Evolutionary conservation across 2,113 vertebrate genomes (phyloP).

Genomic region (Stomatorhinus ivindoensis): DNA sequence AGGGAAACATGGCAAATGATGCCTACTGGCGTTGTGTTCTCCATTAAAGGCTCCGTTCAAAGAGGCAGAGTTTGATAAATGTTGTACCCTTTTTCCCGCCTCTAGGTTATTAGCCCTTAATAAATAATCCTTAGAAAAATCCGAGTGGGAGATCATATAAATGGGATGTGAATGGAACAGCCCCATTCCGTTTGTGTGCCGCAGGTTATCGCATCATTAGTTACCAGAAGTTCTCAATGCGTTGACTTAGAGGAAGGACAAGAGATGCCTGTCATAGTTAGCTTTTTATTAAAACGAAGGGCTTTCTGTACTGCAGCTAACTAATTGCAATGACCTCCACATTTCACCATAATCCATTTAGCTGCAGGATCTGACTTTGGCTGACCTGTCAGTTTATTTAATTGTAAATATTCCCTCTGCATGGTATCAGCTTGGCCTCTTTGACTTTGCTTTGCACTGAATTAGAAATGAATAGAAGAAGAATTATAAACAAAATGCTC

Average conservation of each 20-base stretch:
- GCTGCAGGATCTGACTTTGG: not conserved
- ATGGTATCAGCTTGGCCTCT: not conserved
- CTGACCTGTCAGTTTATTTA: not conserved
- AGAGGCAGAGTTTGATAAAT: not conserved
- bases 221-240: not conserved
- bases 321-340: not conserved
- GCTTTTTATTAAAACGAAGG: not conserved
- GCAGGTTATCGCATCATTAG: not conserved
- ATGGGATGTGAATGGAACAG: conserved; percentile 5
- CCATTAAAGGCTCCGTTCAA: not conserved
- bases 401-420: not conserved
- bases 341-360: not conserved
- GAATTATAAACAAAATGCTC: not conserved
- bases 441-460: not conserved
- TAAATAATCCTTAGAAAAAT: conserved; percentile 16
- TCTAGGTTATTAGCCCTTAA: not conserved
- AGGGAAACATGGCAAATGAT: not conserved
- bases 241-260: conserved; percentile 7
- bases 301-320: not conserved
- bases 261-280: not conserved
- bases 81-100: not conserved
- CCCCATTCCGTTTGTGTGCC: not conserved
- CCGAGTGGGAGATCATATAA: not conserved
- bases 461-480: not conserved
- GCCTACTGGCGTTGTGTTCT: conserved; percentile 8